Evolutionary conservation across 2,113 vertebrate species (phyloP).

Genomic region (Columba janthina): DNA sequence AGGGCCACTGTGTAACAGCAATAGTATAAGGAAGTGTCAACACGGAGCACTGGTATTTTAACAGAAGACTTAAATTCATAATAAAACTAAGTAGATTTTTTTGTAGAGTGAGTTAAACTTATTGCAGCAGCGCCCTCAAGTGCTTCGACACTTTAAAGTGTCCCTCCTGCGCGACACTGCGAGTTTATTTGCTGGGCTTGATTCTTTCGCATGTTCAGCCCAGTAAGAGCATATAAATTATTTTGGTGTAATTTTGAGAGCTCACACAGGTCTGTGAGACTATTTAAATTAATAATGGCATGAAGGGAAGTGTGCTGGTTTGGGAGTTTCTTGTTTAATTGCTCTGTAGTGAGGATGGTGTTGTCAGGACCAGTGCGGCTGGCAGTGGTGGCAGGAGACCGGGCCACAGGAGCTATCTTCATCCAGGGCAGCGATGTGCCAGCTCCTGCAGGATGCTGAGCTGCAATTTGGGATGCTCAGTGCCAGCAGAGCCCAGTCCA

Average conservation of each 20-base stretch:
- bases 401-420: background rate
- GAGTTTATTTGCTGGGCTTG: background rate
- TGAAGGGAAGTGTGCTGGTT: background rate
- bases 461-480: background rate
- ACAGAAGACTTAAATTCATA: background rate
- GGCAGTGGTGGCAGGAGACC: background rate
- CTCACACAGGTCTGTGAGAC: background rate
- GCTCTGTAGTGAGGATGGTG: background rate
- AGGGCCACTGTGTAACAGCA: conserved; percentile 17
- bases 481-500: background rate
- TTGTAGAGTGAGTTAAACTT: conserved; percentile 49
- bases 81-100: background rate
- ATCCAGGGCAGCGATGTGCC: background rate
- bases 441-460: background rate
- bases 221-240: background rate
- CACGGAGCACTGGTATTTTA: background rate
- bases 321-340: background rate
- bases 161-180: background rate
- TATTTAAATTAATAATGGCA: background rate
- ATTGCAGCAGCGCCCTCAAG: conserved; percentile 71
- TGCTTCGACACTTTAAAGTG: background rate
- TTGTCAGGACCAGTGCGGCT: background rate
- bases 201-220: background rate
- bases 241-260: background rate
- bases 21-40: background rate